Conservation (phyloP, 1,140 invertebrate genomes). For the Trichonephila clavipes region DNA sequence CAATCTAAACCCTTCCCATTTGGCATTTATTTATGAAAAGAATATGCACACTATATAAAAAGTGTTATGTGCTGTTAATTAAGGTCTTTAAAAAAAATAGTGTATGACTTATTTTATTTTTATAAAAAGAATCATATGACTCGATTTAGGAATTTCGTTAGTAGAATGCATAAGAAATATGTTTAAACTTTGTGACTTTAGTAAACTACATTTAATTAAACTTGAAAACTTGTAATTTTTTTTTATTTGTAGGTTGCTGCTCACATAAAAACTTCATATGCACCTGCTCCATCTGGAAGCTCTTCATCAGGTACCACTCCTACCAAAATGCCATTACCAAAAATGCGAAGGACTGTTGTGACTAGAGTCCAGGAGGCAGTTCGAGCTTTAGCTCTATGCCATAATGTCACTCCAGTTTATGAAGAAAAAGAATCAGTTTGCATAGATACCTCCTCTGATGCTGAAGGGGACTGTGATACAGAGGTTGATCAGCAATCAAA, state of each 20-base stretch:
- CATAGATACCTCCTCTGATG: conserved; percentile 7
- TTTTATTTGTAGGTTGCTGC: conserved; percentile 77
- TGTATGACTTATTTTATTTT: too few relatives aligned
- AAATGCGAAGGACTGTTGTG: conserved; percentile 86
- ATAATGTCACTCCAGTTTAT: conserved; percentile 99
- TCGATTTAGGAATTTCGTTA: too few relatives aligned
- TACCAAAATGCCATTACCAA: conserved; percentile 76
- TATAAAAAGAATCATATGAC: too few relatives aligned
- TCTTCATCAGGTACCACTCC: conserved; percentile 75
- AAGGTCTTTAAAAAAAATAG: too few relatives aligned
- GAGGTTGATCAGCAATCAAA: conserved; percentile 86
- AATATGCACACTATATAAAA: too few relatives aligned
- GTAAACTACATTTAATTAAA: too few relatives aligned
- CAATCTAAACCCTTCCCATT: too few relatives aligned
- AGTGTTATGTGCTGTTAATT: too few relatives aligned
- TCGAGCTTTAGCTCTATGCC: conserved; percentile 96
- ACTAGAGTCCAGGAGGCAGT: conserved; percentile 94
- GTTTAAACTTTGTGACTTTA: too few relatives aligned
- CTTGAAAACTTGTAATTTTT: too few relatives aligned
- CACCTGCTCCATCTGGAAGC: conserved; percentile 62
- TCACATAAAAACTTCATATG: conserved; percentile 79
- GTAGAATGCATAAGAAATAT: too few relatives aligned
- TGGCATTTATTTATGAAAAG: too few relatives aligned
- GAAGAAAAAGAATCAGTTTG: conserved; percentile 82
- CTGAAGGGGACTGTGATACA: conserved; percentile 79